These are phyloP conservation scores for Florisuga fusca DNA, from an alignment of 2,797 vertebrate genomes.

Conservation along the genomic window DNA sequence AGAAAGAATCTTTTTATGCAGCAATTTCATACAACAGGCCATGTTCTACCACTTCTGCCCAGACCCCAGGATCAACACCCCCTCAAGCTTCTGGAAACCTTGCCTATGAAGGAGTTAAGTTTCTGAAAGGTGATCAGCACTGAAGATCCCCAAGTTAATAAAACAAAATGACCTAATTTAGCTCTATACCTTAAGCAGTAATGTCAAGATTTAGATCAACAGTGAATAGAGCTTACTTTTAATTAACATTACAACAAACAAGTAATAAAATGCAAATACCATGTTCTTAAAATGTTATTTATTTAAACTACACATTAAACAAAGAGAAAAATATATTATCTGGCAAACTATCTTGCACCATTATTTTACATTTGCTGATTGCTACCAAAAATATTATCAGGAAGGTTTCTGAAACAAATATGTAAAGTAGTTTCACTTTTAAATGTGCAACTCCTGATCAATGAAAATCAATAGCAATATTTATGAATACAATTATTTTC, in stretches of 20 bases:
- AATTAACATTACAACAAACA: neutral
- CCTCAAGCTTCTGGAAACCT: neutral
- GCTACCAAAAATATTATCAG: neutral
- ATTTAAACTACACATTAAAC: neutral
- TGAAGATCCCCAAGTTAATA: neutral
- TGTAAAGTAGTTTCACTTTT: slow-evolving; percentile 12
- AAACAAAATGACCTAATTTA: neutral
- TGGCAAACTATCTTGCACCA: neutral
- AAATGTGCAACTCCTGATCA: neutral
- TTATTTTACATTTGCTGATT: neutral
- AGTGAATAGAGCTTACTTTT: neutral
- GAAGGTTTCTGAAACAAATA: neutral
- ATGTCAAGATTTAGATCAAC: neutral
- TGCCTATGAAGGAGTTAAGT: neutral
- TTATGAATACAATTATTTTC: neutral
- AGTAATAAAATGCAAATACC: neutral
- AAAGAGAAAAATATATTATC: neutral
- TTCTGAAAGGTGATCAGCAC: neutral
- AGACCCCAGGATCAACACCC: neutral
- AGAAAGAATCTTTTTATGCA: neutral
- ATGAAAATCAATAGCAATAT: neutral
- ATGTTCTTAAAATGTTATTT: neutral
- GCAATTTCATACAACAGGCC: neutral
- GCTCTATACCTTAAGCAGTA: neutral
- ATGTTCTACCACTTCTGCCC: neutral